A percentile compares a stretch with the other conserved stretches of the same genome.
Conservation (phyloP, 2,113 vertebrate genomes). For the Epinephelus fuscoguttatus region DNA sequence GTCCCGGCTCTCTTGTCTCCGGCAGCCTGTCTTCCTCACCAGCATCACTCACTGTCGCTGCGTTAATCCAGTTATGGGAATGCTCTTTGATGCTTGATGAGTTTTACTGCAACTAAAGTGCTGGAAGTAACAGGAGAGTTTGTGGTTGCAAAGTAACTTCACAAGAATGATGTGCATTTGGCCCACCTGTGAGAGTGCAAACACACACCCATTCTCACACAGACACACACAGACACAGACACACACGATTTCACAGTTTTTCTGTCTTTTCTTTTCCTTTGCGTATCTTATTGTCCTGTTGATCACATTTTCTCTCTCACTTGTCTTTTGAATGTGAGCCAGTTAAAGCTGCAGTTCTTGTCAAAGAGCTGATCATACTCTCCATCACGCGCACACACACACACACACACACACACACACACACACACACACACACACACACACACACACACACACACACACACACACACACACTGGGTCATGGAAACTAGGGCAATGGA, state of each 20-base stretch:
- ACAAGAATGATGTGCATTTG: conserved; percentile 47
- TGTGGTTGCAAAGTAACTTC: conserved; percentile 47
- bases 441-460: conserved; percentile 5
- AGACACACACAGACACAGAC: background rate
- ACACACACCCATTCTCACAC: background rate
- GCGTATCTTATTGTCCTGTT: background rate
- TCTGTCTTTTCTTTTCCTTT: background rate
- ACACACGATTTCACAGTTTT: background rate
- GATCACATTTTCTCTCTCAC: conserved; percentile 20
- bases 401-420: background rate
- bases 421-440: conserved; percentile 9
- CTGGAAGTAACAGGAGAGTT: conserved; percentile 34
- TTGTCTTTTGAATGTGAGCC: conserved; percentile 21
- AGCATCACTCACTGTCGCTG: conserved; percentile 23
- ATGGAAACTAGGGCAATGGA: conserved; percentile 59
- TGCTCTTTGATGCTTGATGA: conserved; percentile 38
- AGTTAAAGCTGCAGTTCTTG: conserved; percentile 27
- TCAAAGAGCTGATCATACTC: conserved; percentile 7
- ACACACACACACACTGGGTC: conserved; percentile 7
- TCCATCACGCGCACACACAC: background rate
- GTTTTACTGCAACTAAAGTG: conserved; percentile 28
- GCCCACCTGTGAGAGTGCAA: conserved; percentile 46
- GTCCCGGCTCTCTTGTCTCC: background rate
- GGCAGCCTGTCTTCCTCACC: conserved; percentile 14
- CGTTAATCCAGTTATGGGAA: conserved; percentile 30